These are phyloP conservation scores for Harpalus rufipes DNA, from an alignment of 2,888 invertebrate species.

Conservation along the genomic window DNA sequence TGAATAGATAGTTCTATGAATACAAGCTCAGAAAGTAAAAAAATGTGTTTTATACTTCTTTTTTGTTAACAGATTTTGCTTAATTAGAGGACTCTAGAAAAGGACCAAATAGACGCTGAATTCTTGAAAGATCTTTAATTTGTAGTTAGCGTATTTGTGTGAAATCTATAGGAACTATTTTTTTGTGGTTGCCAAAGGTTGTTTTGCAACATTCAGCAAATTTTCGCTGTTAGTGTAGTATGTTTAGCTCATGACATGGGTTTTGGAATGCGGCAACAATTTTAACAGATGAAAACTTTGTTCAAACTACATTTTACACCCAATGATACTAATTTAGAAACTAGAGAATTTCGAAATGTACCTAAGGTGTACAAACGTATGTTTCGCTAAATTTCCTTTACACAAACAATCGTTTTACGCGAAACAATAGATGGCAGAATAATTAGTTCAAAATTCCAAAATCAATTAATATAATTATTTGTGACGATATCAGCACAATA, in stretches of 20 bases:
- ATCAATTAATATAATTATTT: conserved; percentile 11
- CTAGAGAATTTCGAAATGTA: conserved; percentile 41
- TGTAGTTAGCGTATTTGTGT: conserved; percentile 33
- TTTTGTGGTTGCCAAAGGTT: conserved; percentile 31
- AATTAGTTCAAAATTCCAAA: not conserved
- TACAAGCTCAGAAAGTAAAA: not conserved
- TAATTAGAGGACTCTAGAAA: not conserved
- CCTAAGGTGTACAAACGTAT: conserved; percentile 40
- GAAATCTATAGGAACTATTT: conserved; percentile 45
- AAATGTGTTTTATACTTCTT: not conserved
- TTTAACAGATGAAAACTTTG: conserved; percentile 59
- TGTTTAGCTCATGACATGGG: conserved; percentile 52
- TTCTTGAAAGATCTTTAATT: conserved; percentile 25
- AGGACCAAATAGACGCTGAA: not conserved
- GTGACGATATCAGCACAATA: conserved; percentile 24
- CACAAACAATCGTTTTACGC: conserved; percentile 1
- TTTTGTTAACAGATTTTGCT: conserved; percentile 13
- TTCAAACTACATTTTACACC: conserved; percentile 54
- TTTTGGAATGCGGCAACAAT: conserved; percentile 54
- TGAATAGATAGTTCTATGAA: conserved; percentile 2
- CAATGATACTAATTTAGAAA: conserved; percentile 56
- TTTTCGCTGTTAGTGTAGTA: conserved; percentile 45
- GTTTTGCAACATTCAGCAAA: conserved; percentile 47
- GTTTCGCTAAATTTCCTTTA: conserved; percentile 30
- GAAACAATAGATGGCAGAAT: conserved; percentile 11